A percentile compares a stretch with the other conserved stretches of the same genome.
These are phyloP conservation scores for Phengaris arion DNA, from an alignment of 2,888 invertebrate genomes.

Conservation along the genomic window DNA sequence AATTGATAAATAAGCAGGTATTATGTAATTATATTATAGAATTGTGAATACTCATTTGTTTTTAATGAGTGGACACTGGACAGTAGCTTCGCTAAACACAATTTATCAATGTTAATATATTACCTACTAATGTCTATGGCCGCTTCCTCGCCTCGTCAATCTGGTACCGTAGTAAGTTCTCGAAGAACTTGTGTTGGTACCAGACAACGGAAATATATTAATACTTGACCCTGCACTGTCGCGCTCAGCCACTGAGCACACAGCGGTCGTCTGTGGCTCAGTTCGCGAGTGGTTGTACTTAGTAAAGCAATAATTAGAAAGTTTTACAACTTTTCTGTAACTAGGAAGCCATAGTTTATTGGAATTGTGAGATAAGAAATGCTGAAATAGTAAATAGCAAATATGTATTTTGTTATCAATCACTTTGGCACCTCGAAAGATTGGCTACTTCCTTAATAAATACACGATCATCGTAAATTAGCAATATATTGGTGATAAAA, in stretches of 20 bases:
- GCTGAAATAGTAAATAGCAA: not conserved
- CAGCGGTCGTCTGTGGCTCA: no score
- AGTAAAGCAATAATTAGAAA: slow-evolving; percentile 8
- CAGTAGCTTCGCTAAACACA: not conserved
- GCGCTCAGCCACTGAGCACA: no score
- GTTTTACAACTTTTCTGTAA: slow-evolving; percentile 4
- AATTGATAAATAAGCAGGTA: not conserved
- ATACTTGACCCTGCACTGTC: no score
- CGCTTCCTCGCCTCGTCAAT: no score
- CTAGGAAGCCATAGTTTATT: not conserved
- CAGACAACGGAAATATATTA: no score
- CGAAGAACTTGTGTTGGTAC: no score
- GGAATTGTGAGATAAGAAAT: not conserved
- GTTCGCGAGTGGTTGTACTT: not conserved
- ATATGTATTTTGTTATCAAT: not conserved
- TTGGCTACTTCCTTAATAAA: not conserved
- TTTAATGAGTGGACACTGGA: not conserved
- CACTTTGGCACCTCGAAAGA: slow-evolving; percentile 2
- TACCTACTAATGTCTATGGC: no score
- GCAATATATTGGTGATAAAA: not conserved
- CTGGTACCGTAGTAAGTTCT: no score
- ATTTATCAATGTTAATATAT: no score
- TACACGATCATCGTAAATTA: not conserved
- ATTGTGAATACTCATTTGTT: not conserved
- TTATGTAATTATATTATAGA: not conserved